Evolutionary conservation across 2,797 vertebrate species (phyloP).

Genomic region (Tiaroga cobitis): DNA sequence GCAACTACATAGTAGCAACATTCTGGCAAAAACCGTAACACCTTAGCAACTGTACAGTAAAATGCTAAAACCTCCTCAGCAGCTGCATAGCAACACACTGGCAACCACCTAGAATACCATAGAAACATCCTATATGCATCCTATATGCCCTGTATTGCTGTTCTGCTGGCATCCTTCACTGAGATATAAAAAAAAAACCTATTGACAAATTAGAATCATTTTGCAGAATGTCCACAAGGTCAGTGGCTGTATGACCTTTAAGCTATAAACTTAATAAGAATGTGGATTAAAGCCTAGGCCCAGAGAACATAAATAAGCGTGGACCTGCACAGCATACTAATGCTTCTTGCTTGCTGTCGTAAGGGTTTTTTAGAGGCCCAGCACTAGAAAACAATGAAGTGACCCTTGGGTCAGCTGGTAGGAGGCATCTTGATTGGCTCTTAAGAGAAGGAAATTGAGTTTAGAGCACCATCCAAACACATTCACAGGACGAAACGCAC

Average conservation of each 20-base stretch:
- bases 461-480: slow-evolving; percentile 20
- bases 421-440: slow-evolving; percentile 39
- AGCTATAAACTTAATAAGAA: slow-evolving; percentile 32
- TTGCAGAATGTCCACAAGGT: background rate
- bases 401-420: slow-evolving; percentile 37
- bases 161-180: background rate
- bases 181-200: background rate
- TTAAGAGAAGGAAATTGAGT: slow-evolving; percentile 45
- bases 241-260: background rate
- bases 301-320: slow-evolving; percentile 14
- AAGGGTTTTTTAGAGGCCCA: background rate
- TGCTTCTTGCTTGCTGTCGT: background rate
- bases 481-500: background rate
- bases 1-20: too few species aligned
- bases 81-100: background rate
- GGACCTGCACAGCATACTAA: slow-evolving; percentile 21
- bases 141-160: background rate
- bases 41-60: too few species aligned
- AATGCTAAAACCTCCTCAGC: too few species aligned
- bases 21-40: too few species aligned
- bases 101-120: background rate
- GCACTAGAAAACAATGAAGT: slow-evolving; percentile 41
- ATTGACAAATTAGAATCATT: background rate
- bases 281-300: slow-evolving; percentile 6
- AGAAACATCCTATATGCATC: background rate